A percentile compares a stretch with the other conserved stretches of the same genome.
Evolutionary conservation across 2,113 vertebrate species (phyloP).

Genomic region (Aspidoscelis tigris): DNA sequence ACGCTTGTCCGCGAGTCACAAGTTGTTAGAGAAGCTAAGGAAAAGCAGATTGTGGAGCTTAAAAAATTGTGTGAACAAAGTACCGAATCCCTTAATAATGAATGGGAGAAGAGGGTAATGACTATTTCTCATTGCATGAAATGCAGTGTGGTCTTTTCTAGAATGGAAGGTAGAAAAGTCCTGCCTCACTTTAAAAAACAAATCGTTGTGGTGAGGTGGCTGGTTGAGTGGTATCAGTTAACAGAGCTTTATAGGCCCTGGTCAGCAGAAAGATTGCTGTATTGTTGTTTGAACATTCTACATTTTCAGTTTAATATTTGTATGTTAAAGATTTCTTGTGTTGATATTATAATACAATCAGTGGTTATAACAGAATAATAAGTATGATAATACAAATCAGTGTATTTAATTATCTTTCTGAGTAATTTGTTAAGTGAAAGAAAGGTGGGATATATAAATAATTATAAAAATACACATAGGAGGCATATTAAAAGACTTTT

Average conservation of each 20-base stretch:
- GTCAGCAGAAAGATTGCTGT: not conserved
- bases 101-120: constrained; percentile 94
- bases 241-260: too few relatives aligned
- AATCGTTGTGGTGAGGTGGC: too few relatives aligned
- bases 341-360: too few relatives aligned
- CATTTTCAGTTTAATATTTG: not conserved
- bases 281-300: not conserved
- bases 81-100: constrained; percentile 85
- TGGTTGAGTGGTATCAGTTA: too few relatives aligned
- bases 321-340: not conserved
- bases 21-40: constrained; percentile 89
- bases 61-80: constrained; percentile 92
- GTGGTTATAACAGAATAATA: too few relatives aligned
- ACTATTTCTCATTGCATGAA: constrained; percentile 7
- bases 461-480: not conserved
- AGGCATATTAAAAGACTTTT: not conserved
- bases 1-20: constrained; percentile 89
- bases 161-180: too few relatives aligned
- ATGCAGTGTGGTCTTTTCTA: not conserved
- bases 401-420: not conserved
- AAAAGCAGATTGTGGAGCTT: constrained; percentile 91
- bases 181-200: too few relatives aligned
- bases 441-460: too few relatives aligned
- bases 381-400: not conserved
- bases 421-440: not conserved